A percentile compares a stretch with the other conserved stretches of the same genome.
Conservation (phyloP, 1,140 invertebrate species). For the Drosophila mauritiana region DNA sequence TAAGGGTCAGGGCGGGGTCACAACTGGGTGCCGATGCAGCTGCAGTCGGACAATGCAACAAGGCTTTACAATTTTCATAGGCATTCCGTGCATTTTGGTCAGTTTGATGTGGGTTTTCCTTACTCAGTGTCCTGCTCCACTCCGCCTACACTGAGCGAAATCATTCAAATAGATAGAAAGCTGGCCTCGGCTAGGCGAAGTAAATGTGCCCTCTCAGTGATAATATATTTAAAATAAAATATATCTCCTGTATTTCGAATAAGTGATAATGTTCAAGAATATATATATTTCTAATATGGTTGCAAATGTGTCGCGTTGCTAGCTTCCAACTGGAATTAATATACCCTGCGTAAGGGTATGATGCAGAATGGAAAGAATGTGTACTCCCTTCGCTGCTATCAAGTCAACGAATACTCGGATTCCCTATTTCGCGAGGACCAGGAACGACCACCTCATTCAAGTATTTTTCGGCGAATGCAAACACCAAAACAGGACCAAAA, state of each 20-base stretch:
- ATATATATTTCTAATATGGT: too few species aligned
- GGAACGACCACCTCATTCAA: conserved; percentile 33
- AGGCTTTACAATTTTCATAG: conserved; percentile 77
- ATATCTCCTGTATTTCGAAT: too few species aligned
- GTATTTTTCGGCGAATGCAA: conserved; percentile 69
- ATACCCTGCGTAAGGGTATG: too few species aligned
- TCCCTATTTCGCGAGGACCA: conserved; percentile 3
- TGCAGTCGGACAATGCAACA: conserved; percentile 54
- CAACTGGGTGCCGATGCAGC: not conserved
- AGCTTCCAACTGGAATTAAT: too few species aligned
- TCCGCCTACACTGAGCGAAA: conserved; percentile 52
- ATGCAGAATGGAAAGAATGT: too few species aligned
- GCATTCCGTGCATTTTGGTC: conserved; percentile 83
- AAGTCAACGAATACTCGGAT: conserved; percentile 69
- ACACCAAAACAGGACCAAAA: conserved; percentile 48
- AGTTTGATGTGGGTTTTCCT: conserved; percentile 83
- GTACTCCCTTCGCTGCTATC: conserved; percentile 44
- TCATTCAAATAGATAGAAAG: conserved; percentile 6
- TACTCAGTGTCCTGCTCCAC: conserved; percentile 54
- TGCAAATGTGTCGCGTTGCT: too few species aligned
- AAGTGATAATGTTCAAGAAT: too few species aligned
- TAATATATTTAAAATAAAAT: too few species aligned
- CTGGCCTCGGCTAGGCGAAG: too few species aligned
- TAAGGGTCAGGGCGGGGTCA: not conserved
- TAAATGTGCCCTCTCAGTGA: too few species aligned